These are phyloP conservation scores for Pipa parva DNA, from an alignment of 2,113 vertebrate species.

Conservation along the genomic window DNA sequence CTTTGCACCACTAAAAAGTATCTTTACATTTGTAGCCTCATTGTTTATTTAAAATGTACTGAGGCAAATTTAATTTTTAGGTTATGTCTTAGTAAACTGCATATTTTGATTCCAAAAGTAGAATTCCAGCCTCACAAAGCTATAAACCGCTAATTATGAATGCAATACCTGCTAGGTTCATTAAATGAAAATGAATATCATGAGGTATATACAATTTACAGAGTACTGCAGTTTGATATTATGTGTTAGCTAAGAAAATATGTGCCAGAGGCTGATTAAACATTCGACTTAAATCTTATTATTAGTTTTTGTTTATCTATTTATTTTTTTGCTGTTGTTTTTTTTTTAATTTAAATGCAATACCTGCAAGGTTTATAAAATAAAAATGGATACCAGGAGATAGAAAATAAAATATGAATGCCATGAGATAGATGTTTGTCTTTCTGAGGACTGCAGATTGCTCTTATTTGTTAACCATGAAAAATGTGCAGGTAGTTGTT, in stretches of 20 bases:
- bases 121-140: slow-evolving; percentile 7
- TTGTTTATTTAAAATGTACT: not conserved
- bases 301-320: too few species aligned
- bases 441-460: too few species aligned
- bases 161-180: slow-evolving; percentile 25
- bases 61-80: not conserved
- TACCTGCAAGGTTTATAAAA: slow-evolving; percentile 25
- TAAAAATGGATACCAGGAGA: not conserved
- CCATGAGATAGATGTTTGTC: too few species aligned
- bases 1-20: too few species aligned
- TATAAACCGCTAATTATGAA: slow-evolving; percentile 10
- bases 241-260: slow-evolving; percentile 2
- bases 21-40: not conserved
- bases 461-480: too few species aligned
- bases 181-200: slow-evolving; percentile 22
- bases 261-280: not conserved
- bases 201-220: slow-evolving; percentile 21
- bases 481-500: too few species aligned
- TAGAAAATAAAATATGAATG: too few species aligned
- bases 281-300: not conserved
- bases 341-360: too few species aligned
- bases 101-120: slow-evolving; percentile 17
- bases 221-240: slow-evolving; percentile 1
- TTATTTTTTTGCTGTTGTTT: too few species aligned
- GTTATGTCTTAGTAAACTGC: slow-evolving; percentile 13